Evolutionary conservation across 2,888 invertebrate genomes (phyloP).

Genomic region (Leptopilina drosophilae): DNA sequence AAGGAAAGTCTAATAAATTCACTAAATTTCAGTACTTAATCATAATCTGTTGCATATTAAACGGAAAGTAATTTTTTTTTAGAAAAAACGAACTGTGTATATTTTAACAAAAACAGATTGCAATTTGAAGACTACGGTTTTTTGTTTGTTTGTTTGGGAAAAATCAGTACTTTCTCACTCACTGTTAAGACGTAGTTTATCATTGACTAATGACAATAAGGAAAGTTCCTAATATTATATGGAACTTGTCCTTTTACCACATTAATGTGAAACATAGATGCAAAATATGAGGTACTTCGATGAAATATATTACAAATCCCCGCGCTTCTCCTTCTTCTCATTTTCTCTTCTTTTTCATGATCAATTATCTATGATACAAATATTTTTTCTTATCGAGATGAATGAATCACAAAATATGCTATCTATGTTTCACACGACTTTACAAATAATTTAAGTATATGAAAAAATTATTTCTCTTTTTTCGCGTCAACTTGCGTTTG

Average conservation of each 20-base stretch:
- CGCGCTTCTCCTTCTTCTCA: not conserved
- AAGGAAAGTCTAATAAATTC: slow-evolving; percentile 6
- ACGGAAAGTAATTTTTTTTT: not conserved
- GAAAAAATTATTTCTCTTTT: slow-evolving; percentile 67
- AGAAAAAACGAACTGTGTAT: not conserved
- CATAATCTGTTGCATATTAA: slow-evolving; percentile 9
- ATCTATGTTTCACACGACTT: slow-evolving; percentile 43
- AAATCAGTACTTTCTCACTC: slow-evolving; percentile 32
- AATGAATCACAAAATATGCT: slow-evolving; percentile 24
- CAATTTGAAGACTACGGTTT: slow-evolving; percentile 7
- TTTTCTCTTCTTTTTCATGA: not conserved
- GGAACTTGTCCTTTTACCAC: slow-evolving; percentile 20
- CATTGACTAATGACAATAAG: slow-evolving; percentile 28
- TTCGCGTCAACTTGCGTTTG: slow-evolving; percentile 62
- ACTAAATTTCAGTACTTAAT: slow-evolving; percentile 31
- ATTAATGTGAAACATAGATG: slow-evolving; percentile 16
- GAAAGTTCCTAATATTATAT: not conserved
- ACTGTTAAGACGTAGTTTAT: slow-evolving; percentile 10
- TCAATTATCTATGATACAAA: slow-evolving; percentile 30
- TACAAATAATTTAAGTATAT: slow-evolving; percentile 47
- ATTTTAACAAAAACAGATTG: slow-evolving; percentile 25
- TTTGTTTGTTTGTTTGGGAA: not conserved
- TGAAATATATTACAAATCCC: slow-evolving; percentile 32
- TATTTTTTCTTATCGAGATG: slow-evolving; percentile 7
- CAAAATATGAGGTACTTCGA: slow-evolving; percentile 15